These are phyloP conservation scores for Otocyon megalotis DNA, from an alignment of 2,113 vertebrate species.

Conservation along the genomic window DNA sequence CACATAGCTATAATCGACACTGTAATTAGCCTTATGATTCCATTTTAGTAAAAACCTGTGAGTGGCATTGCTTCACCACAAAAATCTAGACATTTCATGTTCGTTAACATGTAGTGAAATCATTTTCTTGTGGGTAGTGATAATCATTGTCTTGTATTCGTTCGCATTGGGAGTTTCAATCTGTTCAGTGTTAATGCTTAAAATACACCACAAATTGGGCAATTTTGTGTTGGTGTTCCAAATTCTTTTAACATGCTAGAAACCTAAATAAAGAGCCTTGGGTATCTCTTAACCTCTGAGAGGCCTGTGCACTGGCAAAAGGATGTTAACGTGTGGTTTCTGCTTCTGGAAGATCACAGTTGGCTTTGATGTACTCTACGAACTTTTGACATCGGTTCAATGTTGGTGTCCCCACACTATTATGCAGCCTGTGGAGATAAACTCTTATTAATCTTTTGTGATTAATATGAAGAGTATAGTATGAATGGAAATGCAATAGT, in stretches of 20 bases:
- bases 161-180: not conserved
- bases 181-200: constrained; percentile 32
- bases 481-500: not conserved
- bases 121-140: not conserved
- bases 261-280: not conserved
- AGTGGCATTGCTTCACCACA: not conserved
- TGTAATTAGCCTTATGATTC: constrained; percentile 31
- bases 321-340: not conserved
- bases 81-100: not conserved
- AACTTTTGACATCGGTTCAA: not conserved
- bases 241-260: not conserved
- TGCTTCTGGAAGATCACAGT: not conserved
- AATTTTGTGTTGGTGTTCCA: not conserved
- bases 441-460: not conserved
- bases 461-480: not conserved
- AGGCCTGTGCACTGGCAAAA: not conserved
- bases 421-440: not conserved
- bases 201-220: not conserved
- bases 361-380: not conserved
- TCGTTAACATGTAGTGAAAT: not conserved
- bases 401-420: not conserved
- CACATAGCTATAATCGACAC: not conserved
- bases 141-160: not conserved
- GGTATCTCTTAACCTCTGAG: not conserved
- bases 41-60: constrained; percentile 16